Evolutionary conservation across 2,113 vertebrate species (phyloP), one percentile per base, ranked within the genome.

Genomic region (Carassius carassius): DNA sequence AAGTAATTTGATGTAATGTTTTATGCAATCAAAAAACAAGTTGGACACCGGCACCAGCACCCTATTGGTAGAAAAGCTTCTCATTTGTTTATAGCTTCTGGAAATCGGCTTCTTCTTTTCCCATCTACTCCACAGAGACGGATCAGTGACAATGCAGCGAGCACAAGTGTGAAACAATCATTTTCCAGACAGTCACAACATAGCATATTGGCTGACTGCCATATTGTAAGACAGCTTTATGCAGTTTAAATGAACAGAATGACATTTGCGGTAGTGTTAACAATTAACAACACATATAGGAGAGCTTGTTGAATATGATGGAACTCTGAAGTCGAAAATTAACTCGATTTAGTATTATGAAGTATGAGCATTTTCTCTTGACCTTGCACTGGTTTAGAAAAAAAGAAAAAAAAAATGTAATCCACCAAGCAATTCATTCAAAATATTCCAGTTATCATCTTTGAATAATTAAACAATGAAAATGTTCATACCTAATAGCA

Each of bases 181-280:
- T 35, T 32, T 49, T 32, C 11, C 25, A 7, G 37, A 63, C 58
- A 51, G 74, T 29, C 67, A 63, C 35, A 74, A 9, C 17, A 83
- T 3, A 23, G 54, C 81, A 83, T 32, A n/a, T 11, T 83, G 70
- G 54, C 56, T 21, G 51, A 12, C 51, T 41, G 70, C 70, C 23
- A 75, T 23, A 32, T 62, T 62, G 44, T 44, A 32, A 63, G 56
- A 35, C 82, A 67, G 73, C 29, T 77, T 56, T 14, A 84, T 67
- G 41, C 73, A 51, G 21, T 23, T 6, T 67, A 63, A 47, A 54
- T 35, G 32, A 84, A 75, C 41, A 35, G 72, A 83, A 62, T 29
- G 41, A 32, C 56, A 62, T 62, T 63, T 44, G 72, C 25, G 6
- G 72, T 56, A 13, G 58, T 63, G 60, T 51, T 16, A 65, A 67